Base-by-base conservation (phyloP, 2,888 invertebrate genomes). In the Dicycla oo region DNA sequence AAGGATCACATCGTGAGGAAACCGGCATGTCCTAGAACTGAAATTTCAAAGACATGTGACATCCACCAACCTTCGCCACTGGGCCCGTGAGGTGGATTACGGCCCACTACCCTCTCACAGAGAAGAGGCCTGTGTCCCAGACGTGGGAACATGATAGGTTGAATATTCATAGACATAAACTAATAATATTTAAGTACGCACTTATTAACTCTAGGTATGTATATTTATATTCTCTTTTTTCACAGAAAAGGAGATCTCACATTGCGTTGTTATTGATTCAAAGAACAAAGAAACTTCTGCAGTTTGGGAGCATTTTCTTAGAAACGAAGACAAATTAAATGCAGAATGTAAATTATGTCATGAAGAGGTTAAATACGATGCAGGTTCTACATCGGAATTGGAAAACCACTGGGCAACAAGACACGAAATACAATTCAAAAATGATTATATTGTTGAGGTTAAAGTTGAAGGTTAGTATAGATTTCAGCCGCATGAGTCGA, bases 281-380 rank as follows among this genome's bases (percentile, higher is more conserved):
- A 49, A 68, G 5, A 51, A 68, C 15, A 49, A 68, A 40, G 49
- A 18, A n/a, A 18, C 49, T n/a, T 18, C 49, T 18, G 13, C 49
- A 13, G 26, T 68, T 49, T 68, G 49, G 65, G 26, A 66, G 30
- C 51, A 68, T 68, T 68, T 40, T 5, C 6, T 23, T 67, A 67
- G n/a, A 40, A n/a, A 51, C 6, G 47, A 51, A 13, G 51, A 68
- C n/a, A 18, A 13, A n/a, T n/a, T 26, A 7, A 49, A 49, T 51
- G 49, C 40, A 15, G n/a, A 68, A 40, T 68, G 68, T 51, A 68
- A 51, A 30, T 51, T 68, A 40, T 68, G 68, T n/a, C 67, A 68
- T 18, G 51, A 51, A 67, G 68, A 67, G 11, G 51, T 68, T 18
- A 3, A 30, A 13, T 67, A 23, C 15, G 51, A 68, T 1, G 13